These are phyloP conservation scores for Sebastes fasciatus DNA, from an alignment of 2,113 vertebrate genomes.

Conservation along the genomic window DNA sequence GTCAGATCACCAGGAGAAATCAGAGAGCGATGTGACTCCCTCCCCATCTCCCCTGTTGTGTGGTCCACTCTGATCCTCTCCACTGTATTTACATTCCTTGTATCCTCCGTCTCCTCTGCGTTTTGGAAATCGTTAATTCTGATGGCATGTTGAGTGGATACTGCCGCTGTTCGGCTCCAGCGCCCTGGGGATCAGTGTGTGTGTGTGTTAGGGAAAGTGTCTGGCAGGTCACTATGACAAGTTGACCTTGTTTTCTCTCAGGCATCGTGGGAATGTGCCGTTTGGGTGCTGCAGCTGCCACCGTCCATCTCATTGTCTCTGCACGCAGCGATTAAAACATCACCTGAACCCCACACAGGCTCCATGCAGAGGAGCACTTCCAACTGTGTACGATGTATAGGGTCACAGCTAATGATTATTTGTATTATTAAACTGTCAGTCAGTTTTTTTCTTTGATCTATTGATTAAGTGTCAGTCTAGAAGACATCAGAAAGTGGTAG, in stretches of 20 bases:
- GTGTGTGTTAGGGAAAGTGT: conserved; percentile 52
- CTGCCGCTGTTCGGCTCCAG: conserved; percentile 49
- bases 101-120: conserved; percentile 39
- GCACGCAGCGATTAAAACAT: conserved; percentile 39
- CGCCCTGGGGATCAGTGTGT: conserved; percentile 29
- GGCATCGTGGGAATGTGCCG: conserved; percentile 71
- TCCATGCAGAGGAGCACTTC: not conserved
- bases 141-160: conserved; percentile 63
- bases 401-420: not conserved
- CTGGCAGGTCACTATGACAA: conserved; percentile 52
- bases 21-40: conserved; percentile 47
- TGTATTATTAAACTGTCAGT: not conserved
- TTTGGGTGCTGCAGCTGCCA: conserved; percentile 70
- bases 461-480: not conserved
- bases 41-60: conserved; percentile 58
- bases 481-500: not conserved
- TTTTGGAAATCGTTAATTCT: conserved; percentile 69
- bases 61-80: conserved; percentile 69
- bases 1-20: conserved; percentile 52
- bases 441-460: not conserved
- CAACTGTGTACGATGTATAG: not conserved
- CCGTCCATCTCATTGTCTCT: conserved; percentile 68
- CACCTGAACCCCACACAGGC: conserved; percentile 49
- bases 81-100: conserved; percentile 75
- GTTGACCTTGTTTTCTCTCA: conserved; percentile 65